Conservation (phyloP, 2,888 invertebrate genomes). For the Limenitis camilla region DNA sequence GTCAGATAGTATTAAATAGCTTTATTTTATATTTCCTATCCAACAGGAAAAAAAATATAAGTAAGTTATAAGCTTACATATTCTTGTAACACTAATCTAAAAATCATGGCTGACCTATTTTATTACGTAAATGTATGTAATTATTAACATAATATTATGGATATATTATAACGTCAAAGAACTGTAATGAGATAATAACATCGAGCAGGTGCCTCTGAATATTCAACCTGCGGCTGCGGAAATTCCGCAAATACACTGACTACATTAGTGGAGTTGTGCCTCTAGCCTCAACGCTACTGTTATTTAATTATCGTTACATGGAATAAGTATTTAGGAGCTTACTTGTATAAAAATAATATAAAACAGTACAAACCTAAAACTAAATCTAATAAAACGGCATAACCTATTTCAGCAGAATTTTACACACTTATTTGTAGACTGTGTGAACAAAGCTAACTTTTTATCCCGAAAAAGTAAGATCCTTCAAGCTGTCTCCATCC, state of each 20-base stretch:
- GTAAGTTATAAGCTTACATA: too few species aligned
- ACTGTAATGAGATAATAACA: constrained; percentile 12
- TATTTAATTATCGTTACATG: background rate
- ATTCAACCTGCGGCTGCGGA: constrained; percentile 7
- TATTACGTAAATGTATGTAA: background rate
- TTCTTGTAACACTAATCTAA: too few species aligned
- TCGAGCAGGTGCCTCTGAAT: constrained; percentile 10
- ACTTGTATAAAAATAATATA: background rate
- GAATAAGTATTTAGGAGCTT: background rate
- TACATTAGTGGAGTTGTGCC: constrained; percentile 1
- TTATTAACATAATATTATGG: background rate
- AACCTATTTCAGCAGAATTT: too few species aligned
- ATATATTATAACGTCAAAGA: constrained; percentile 5
- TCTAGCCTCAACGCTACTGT: background rate
- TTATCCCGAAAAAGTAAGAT: too few species aligned
- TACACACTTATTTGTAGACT: too few species aligned
- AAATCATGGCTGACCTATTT: too few species aligned
- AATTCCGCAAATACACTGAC: constrained; percentile 2
- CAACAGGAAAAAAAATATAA: too few species aligned
- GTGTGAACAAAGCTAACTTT: too few species aligned
- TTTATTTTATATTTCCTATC: too few species aligned
- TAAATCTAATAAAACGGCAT: too few species aligned
- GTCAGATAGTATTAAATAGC: too few species aligned
- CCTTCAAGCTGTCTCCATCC: too few species aligned
- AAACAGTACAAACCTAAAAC: background rate